Percentiles rank a stretch among this genome's conserved stretches.
These are phyloP conservation scores for Stratiomys singularior DNA, from an alignment of 2,888 invertebrate genomes.

Conservation along the genomic window DNA sequence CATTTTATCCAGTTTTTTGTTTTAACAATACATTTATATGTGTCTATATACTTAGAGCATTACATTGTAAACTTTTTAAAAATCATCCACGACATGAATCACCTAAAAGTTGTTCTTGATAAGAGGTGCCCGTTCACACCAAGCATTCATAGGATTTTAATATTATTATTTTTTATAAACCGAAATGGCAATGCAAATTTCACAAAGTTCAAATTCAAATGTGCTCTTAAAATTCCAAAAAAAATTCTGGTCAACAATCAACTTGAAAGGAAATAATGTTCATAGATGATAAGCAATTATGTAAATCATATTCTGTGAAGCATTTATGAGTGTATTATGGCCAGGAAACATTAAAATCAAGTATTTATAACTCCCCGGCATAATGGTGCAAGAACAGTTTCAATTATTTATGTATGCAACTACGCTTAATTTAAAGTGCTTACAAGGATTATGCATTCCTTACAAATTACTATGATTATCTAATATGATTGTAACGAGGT, in stretches of 20 bases:
- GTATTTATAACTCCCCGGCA: neutral
- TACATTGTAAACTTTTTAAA: no score
- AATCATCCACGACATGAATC: no score
- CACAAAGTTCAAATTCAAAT: conserved; percentile 24
- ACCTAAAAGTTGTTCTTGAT: no score
- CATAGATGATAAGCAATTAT: no score
- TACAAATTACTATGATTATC: neutral
- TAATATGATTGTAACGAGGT: no score
- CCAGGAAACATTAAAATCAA: neutral
- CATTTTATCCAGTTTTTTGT: no score
- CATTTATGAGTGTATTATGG: neutral
- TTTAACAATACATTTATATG: no score
- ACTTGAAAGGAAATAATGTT: neutral
- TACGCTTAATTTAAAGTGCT: neutral
- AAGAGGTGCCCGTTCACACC: no score
- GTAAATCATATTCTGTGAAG: neutral
- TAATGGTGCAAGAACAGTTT: neutral
- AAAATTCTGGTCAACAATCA: neutral
- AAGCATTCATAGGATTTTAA: no score
- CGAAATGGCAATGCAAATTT: neutral
- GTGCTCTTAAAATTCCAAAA: conserved; percentile 42
- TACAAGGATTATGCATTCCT: neutral
- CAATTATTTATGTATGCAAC: neutral
- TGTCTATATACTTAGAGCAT: no score
- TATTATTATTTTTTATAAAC: no score